phyloP scores from a whole-genome alignment of 2,113 vertebrate species.

The Melierax canorus region DNA sequence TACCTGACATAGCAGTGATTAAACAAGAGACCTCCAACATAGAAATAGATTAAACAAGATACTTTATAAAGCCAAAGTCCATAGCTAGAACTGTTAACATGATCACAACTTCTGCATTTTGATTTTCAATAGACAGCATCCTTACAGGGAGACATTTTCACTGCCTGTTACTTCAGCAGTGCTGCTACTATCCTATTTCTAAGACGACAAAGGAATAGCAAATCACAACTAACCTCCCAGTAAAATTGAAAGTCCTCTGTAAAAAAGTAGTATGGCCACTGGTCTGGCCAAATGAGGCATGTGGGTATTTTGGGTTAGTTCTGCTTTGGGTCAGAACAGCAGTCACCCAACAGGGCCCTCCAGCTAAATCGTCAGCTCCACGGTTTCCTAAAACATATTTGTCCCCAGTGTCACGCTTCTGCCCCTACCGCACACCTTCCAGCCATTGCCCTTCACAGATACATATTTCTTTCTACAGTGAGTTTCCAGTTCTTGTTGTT shows the following conservation, averaged over 20 bases:
- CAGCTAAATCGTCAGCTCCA: background rate
- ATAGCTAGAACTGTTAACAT: background rate
- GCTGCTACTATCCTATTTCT: background rate
- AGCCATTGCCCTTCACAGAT: background rate
- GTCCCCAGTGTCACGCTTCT: background rate
- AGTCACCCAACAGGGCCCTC: rapidly evolving
- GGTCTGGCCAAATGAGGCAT: background rate
- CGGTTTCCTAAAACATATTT: background rate
- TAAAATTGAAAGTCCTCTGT: background rate
- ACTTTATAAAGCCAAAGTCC: background rate
- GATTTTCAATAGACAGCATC: background rate
- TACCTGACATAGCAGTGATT: background rate
- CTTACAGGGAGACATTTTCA: background rate
- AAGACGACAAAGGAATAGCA: background rate
- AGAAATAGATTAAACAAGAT: conserved; percentile 30
- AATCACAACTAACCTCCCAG: background rate
- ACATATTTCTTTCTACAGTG: background rate
- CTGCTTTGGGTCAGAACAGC: background rate
- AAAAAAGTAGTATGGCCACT: background rate
- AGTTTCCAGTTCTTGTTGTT: background rate
- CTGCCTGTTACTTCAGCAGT: background rate
- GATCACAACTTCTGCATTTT: background rate
- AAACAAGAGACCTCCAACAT: conserved; percentile 22
- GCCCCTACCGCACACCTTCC: rapidly evolving
- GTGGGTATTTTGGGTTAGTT: background rate